Conservation (phyloP, 2,888 invertebrate genomes). For the Meghimatium bilineatum region DNA sequence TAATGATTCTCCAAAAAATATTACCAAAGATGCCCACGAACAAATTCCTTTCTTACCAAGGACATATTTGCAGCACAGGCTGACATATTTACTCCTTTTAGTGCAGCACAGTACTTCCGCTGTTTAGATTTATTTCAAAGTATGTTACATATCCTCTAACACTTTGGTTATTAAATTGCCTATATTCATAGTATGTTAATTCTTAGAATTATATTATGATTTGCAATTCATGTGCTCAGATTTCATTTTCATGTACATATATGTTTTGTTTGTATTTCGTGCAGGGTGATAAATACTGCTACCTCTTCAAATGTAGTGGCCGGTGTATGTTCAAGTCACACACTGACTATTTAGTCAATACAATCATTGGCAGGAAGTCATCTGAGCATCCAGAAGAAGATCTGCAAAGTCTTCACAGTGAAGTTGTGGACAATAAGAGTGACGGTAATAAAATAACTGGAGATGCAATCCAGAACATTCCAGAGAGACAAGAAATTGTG, state of each 20-base stretch:
- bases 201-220: too few relatives aligned
- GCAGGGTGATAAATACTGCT: constrained; percentile 67
- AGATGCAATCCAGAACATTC: constrained; percentile 34
- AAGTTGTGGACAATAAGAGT: constrained; percentile 9
- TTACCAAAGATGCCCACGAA: too few relatives aligned
- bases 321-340: constrained; percentile 64
- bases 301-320: constrained; percentile 67
- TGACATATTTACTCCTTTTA: too few relatives aligned
- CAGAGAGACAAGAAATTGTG: constrained; percentile 20
- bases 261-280: neutral
- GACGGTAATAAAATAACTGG: constrained; percentile 23
- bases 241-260: neutral
- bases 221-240: too few relatives aligned
- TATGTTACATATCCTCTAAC: too few relatives aligned
- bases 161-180: too few relatives aligned
- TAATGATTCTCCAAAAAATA: too few relatives aligned
- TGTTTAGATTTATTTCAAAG: too few relatives aligned
- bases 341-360: constrained; percentile 60
- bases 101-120: too few relatives aligned
- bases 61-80: too few relatives aligned
- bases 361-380: constrained; percentile 42
- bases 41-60: too few relatives aligned
- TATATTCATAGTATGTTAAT: too few relatives aligned
- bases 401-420: constrained; percentile 46
- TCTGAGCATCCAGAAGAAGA: constrained; percentile 40